phyloP scores from a whole-genome alignment of 2,888 invertebrate genomes.

The Tribolium freemani region DNA sequence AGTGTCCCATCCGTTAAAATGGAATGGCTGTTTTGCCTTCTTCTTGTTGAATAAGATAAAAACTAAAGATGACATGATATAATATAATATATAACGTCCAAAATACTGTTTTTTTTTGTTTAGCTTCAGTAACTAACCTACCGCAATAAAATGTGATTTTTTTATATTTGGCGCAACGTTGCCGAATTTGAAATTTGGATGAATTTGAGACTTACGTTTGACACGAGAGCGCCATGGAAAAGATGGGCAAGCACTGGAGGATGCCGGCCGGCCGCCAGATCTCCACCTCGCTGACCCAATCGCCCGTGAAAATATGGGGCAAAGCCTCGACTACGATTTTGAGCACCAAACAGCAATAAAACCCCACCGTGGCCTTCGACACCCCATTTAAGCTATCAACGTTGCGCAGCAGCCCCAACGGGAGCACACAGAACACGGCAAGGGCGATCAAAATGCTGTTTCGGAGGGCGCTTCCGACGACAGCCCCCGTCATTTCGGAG shows the following conservation, averaged over 20 bases:
- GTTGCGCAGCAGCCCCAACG: conserved; percentile 89
- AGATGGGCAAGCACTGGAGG: conserved; percentile 94
- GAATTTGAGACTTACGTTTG: conserved; percentile 79
- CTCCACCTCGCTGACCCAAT: conserved; percentile 81
- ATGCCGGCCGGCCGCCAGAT: conserved; percentile 90
- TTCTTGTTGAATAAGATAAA: no score
- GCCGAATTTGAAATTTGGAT: not conserved
- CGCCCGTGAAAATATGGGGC: conserved; percentile 79
- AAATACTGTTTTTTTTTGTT: no score
- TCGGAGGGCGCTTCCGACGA: conserved; percentile 67
- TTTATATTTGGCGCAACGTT: not conserved
- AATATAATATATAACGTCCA: no score
- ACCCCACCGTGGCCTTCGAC: conserved; percentile 90
- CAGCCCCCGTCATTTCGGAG: conserved; percentile 74
- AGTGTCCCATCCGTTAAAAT: no score
- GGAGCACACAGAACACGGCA: conserved; percentile 87
- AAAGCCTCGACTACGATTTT: conserved; percentile 89
- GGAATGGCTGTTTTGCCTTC: no score
- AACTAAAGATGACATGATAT: no score
- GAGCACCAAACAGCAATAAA: conserved; percentile 89
- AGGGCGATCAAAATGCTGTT: conserved; percentile 79
- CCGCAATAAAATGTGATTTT: no score
- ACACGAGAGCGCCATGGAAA: conserved; percentile 96
- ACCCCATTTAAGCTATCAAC: conserved; percentile 91
- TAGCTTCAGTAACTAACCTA: no score